Base-by-base conservation (phyloP, 2,797 vertebrate species). In the Chromis chromis region DNA sequence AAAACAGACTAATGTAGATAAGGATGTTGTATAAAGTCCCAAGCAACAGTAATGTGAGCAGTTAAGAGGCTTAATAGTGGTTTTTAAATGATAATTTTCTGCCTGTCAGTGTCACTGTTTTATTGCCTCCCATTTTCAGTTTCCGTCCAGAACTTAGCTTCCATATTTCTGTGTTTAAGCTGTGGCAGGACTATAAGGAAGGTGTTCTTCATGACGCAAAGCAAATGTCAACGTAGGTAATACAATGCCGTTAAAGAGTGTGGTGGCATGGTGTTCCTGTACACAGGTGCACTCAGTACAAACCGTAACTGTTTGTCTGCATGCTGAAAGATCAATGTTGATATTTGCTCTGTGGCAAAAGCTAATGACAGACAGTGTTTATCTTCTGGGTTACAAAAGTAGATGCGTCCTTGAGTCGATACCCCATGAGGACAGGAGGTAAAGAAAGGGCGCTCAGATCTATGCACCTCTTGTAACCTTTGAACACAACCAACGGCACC, bases 361-460 rank as follows among this genome's bases (percentile, higher is more conserved):
- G 76, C 60, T 66, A 53, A 46, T 50, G 65, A 62, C 50, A 49
- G 21, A 4, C 44, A n/a, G 36, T 85, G 86, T 87, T 88, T 91
- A 56, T 77, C 85, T 87, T 84, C 12, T 70, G 60, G 78, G 81
- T 63, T 78, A 71, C 79, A 73, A 74, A 86, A 74, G 73, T 55
- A 80, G 50, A 82, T 6, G 61, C 74, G 83, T 70, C 70, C 67
- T 70, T 83, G 63, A 83, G 67, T 62, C 4, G 11, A 65, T 44
- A 68, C 40, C 6, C n/a, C n/a, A n/a, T 21, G 46, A 49, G 27
- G 54, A 79, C 49, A 61, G 49, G 21, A 33, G 19, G 46, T 21
- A 19, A 8, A 44, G 10, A 24, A 14, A 16, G 50, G 5, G 19
- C 4, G 57, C 4, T 62, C 54, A 3, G 17, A 56, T 81, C 72